Conservation (phyloP, 2,113 vertebrate species). For the Sitta europaea region DNA sequence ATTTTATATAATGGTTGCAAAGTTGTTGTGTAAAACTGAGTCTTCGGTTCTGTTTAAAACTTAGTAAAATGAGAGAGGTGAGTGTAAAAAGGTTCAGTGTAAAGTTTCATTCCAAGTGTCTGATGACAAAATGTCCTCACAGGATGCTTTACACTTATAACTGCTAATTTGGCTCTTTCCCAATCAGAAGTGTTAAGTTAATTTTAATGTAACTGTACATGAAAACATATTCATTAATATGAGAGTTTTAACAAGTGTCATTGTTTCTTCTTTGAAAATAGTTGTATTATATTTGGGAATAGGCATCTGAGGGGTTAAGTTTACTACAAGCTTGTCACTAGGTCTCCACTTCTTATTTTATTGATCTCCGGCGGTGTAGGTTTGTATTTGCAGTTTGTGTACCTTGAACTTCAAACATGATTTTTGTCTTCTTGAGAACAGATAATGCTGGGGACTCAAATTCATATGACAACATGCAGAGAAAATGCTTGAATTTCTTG, state of each 20-base stretch:
- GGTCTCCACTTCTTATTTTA: neutral
- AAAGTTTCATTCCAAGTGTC: neutral
- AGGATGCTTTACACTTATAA: neutral
- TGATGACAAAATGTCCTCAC: neutral
- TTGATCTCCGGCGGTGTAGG: neutral
- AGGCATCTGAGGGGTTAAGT: neutral
- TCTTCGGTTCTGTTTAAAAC: neutral
- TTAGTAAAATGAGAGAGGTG: neutral
- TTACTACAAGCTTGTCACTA: neutral
- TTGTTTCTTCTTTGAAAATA: neutral
- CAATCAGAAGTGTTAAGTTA: neutral
- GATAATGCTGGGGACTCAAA: neutral
- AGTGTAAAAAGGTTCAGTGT: neutral
- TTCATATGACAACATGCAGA: neutral
- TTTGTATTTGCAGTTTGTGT: neutral
- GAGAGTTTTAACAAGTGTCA: neutral
- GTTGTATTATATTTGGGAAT: neutral
- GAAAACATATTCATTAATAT: neutral
- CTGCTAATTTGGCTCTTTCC: neutral
- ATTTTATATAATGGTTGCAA: neutral
- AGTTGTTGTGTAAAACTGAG: neutral
- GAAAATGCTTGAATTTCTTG: neutral
- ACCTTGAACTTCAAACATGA: neutral
- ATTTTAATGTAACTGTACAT: neutral
- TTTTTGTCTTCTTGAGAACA: neutral